A percentile compares a stretch with the other conserved stretches of the same genome.
These are phyloP conservation scores for Aphrocallistes beatrix DNA, from an alignment of 37 sponge, comb jelly and placozoan genomes.

Conservation along the genomic window DNA sequence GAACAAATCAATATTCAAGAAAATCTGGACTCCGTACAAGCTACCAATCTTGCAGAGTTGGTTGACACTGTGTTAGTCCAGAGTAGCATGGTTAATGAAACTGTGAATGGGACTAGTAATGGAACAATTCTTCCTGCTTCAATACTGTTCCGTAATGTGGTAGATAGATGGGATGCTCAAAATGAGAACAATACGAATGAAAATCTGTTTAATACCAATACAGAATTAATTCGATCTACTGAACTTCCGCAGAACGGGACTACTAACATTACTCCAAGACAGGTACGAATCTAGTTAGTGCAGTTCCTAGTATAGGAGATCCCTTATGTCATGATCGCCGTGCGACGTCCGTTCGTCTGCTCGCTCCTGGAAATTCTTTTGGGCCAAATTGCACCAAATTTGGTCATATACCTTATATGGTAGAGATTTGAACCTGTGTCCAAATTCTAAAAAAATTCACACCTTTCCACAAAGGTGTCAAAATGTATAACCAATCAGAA, in stretches of 20 bases:
- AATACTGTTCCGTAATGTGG: neutral
- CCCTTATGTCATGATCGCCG: no score
- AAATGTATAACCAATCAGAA: no score
- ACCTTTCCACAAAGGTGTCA: no score
- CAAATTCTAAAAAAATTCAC: no score
- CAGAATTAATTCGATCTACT: neutral
- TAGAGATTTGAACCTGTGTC: no score
- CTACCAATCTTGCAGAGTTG: neutral
- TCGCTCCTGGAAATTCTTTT: no score
- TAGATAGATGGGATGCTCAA: neutral
- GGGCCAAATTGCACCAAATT: no score
- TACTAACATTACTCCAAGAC: neutral
- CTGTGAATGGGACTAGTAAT: neutral
- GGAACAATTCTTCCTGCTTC: neutral
- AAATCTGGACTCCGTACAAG: neutral
- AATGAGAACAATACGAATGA: neutral
- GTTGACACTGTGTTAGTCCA: neutral
- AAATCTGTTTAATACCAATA: neutral
- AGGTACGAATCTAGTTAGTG: no score
- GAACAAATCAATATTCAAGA: neutral
- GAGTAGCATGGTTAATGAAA: neutral
- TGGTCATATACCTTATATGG: no score
- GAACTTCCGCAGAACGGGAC: neutral
- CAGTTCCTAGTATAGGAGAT: no score
- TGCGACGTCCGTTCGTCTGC: no score